Evolutionary conservation across 2,113 vertebrate genomes (phyloP).

Genomic region (Reinhardtius hippoglossoides): DNA sequence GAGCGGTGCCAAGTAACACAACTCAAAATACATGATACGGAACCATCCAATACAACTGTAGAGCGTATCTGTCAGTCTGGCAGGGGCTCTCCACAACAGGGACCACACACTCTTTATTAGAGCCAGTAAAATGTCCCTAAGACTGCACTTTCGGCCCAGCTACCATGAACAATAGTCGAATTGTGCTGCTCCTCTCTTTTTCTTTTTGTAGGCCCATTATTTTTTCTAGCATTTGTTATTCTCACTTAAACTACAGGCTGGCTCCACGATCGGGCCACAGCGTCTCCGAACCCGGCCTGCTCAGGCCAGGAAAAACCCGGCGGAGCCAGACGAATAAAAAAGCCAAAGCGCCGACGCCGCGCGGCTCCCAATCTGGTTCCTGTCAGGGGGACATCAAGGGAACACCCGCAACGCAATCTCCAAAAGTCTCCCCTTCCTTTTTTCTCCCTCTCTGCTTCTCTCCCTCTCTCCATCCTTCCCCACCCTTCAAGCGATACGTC

Average conservation of each 20-base stretch:
- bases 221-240: conserved; percentile 84
- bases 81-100: conserved; percentile 68
- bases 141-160: conserved; percentile 69
- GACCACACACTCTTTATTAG: conserved; percentile 82
- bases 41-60: conserved; percentile 78
- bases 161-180: conserved; percentile 79
- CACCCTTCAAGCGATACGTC: conserved; percentile 82
- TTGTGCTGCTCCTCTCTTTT: conserved; percentile 76
- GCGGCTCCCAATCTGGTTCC: conserved; percentile 85
- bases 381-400: conserved; percentile 87
- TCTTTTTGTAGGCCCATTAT: conserved; percentile 73
- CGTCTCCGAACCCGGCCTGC: conserved; percentile 77
- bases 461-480: conserved; percentile 60
- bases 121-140: conserved; percentile 80
- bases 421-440: conserved; percentile 73
- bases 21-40: conserved; percentile 80
- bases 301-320: conserved; percentile 85
- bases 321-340: conserved; percentile 85
- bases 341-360: conserved; percentile 79
- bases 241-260: conserved; percentile 81
- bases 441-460: conserved; percentile 44
- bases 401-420: conserved; percentile 88
- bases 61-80: conserved; percentile 77
- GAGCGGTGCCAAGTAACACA: conserved; percentile 78
- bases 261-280: conserved; percentile 77